Evolutionary conservation across 1,140 invertebrate species (phyloP).

Genomic region (Zaprionus ghesquierei): DNA sequence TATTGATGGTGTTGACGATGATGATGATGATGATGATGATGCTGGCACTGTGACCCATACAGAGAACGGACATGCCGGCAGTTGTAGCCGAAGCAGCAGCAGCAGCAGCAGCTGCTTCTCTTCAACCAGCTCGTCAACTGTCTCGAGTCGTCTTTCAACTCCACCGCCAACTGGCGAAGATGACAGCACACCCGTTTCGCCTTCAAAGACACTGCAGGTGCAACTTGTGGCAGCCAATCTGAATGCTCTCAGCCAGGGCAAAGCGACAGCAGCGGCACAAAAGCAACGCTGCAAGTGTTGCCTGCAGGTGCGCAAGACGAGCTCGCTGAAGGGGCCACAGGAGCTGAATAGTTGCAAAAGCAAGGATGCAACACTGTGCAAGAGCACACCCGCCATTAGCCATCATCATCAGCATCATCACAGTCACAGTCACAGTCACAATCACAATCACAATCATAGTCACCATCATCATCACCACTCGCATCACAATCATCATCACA

Average conservation of each 20-base stretch:
- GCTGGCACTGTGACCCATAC: slow-evolving; percentile 29
- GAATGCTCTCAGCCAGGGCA: slow-evolving; percentile 51
- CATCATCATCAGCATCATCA: slow-evolving; percentile 41
- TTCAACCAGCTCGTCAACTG: slow-evolving; percentile 53
- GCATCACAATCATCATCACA: slow-evolving; percentile 19
- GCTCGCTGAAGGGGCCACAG: slow-evolving; percentile 64
- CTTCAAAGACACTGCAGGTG: slow-evolving; percentile 64
- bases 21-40: slow-evolving; percentile 31
- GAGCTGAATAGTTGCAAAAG: slow-evolving; percentile 46
- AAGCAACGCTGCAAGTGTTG: slow-evolving; percentile 50
- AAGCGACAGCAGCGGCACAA: slow-evolving; percentile 3
- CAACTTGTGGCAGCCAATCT: slow-evolving; percentile 67
- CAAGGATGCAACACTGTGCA: slow-evolving; percentile 48
- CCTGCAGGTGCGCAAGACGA: slow-evolving; percentile 68
- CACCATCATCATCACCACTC: slow-evolving; percentile 47
- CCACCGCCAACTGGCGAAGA: slow-evolving; percentile 78
- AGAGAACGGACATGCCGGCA: slow-evolving; percentile 33
- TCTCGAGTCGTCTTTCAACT: slow-evolving; percentile 72
- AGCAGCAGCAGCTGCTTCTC: slow-evolving; percentile 46
- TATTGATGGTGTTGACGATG: slow-evolving; percentile 19
- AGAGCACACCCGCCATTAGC: slow-evolving; percentile 69
- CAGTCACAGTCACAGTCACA: slow-evolving; percentile 14
- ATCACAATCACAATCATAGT: slow-evolving; percentile 11
- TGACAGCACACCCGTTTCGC: slow-evolving; percentile 73
- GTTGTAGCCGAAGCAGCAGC: slow-evolving; percentile 8